Base-by-base conservation (phyloP, 2,888 invertebrate genomes). In the Eupithecia subfuscata region DNA sequence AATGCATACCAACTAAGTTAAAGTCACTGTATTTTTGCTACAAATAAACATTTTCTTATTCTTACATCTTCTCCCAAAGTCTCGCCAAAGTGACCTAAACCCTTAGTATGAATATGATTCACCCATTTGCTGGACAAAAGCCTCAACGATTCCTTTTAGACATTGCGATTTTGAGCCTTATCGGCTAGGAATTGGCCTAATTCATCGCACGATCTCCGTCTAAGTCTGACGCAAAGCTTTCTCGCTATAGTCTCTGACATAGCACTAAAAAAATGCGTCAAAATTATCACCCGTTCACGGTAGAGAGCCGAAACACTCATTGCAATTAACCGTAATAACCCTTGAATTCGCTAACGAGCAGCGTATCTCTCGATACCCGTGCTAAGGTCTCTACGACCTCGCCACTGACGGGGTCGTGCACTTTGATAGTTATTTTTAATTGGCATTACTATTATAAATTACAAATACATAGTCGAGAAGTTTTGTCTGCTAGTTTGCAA, bases 361-460 rank as follows among this genome's bases (percentile, higher is more conserved):
- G 65, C 71, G 70, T 80, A 78, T 77, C 81, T 79, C 76, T 79
- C 78, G 78, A 79, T 81, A 80, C 78, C 79, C 78, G 82, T 82
- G 84, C 79, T 84, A 80, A 84, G 84, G 84, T 83, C 82, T 76
- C 60, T n/a, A 22, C 77, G 81, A 80, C 84, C 84, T 84, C 82
- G 83, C 70, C 65, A 75, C 75, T 74, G 80, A 77, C 79, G 76
- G 78, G 82, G 81, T 79, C 80, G 77, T 40, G 69, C 72, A 34
- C 69, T 77, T 78, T 76, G 76, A 78, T 80, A 79, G 76, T 74
- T 77, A 75, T 70, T 72, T 75, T 77, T 79, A 79, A 78, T 76
- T 52, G 69, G 40, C 68, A 71, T 64, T 73, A 67, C 40, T n/a
- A n/a, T n/a, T n/a, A n/a, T n/a, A 12, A 67, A 64, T 34, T 25